These are phyloP conservation scores for Darevskia mixta DNA, from an alignment of 2,797 vertebrate genomes.

Conservation along the genomic window DNA sequence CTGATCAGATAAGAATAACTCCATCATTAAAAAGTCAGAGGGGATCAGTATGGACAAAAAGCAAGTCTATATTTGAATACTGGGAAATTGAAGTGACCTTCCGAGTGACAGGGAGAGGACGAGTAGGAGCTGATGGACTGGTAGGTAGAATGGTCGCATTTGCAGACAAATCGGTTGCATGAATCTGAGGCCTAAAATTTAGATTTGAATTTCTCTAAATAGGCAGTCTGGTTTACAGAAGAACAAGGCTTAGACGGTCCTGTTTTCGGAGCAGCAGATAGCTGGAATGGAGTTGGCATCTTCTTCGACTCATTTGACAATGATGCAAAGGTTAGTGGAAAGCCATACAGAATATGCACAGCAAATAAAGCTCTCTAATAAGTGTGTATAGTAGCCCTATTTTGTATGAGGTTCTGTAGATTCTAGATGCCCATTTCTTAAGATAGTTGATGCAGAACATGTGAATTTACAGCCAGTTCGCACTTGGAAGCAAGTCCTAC, in stretches of 20 bases:
- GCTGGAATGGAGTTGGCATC: conserved; percentile 93
- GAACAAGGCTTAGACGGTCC: conserved; percentile 92
- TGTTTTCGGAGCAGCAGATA: conserved; percentile 93
- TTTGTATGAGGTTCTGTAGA: background rate
- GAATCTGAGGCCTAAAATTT: conserved; percentile 30
- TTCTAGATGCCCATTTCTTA: too few species aligned
- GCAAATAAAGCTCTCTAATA: background rate
- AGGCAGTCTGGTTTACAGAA: conserved; percentile 94
- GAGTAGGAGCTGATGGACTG: conserved; percentile 95
- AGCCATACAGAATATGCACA: background rate
- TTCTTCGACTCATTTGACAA: conserved; percentile 99
- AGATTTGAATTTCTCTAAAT: conserved; percentile 31
- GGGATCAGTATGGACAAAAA: conserved; percentile 94
- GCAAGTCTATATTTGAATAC: conserved; percentile 84
- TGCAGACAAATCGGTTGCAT: background rate
- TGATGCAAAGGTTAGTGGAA: conserved; percentile 91
- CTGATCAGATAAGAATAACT: conserved; percentile 95
- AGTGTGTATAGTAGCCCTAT: too few species aligned
- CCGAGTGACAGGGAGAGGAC: conserved; percentile 92
- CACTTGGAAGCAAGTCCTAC: background rate
- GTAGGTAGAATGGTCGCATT: conserved; percentile 75
- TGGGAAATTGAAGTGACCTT: conserved; percentile 97
- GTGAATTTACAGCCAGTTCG: background rate
- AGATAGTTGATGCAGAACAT: too few species aligned
- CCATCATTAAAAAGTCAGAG: conserved; percentile 94